Evolutionary conservation across 2,113 vertebrate genomes (phyloP).

Genomic region (Edolisoma coerulescens): DNA sequence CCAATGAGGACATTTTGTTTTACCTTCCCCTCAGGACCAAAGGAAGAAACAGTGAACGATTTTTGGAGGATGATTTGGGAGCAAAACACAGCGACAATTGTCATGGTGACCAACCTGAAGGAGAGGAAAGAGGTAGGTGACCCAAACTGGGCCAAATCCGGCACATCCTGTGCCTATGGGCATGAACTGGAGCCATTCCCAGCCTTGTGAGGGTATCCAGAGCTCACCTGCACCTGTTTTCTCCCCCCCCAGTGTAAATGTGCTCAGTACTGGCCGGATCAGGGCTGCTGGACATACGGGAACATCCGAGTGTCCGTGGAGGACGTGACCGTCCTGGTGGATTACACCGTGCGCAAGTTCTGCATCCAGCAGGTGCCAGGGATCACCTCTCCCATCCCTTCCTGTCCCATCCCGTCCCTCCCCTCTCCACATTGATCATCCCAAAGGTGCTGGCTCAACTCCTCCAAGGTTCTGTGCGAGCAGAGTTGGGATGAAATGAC

Average conservation of each 20-base stretch:
- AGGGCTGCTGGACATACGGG: slow-evolving; percentile 98
- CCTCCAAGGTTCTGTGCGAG: not conserved
- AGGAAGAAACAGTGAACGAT: slow-evolving; percentile 98
- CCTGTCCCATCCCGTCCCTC: not conserved
- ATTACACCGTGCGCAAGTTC: slow-evolving; percentile 98
- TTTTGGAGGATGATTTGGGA: slow-evolving; percentile 99
- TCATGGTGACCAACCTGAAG: slow-evolving; percentile 99
- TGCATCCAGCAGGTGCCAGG: slow-evolving; percentile 92
- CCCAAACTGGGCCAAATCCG: fast-evolving
- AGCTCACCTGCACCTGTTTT: not conserved
- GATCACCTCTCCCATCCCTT: fast-evolving
- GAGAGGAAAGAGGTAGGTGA: slow-evolving; percentile 93
- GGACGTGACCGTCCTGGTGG: slow-evolving; percentile 92
- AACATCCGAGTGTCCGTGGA: slow-evolving; percentile 97
- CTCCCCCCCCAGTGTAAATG: slow-evolving; percentile 86
- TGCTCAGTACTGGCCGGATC: slow-evolving; percentile 99
- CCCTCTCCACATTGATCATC: not conserved
- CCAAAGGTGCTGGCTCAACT: not conserved
- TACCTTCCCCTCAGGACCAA: slow-evolving; percentile 81
- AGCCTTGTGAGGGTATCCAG: not conserved
- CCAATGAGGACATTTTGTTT: not conserved
- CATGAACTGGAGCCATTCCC: not conserved
- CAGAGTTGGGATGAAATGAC: not conserved
- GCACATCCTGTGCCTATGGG: not conserved
- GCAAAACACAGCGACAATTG: slow-evolving; percentile 97